Evolutionary conservation across 2,797 vertebrate species (phyloP), one percentile per base, ranked within the genome.

Genomic region (Muraenolepis orangiensis): DNA sequence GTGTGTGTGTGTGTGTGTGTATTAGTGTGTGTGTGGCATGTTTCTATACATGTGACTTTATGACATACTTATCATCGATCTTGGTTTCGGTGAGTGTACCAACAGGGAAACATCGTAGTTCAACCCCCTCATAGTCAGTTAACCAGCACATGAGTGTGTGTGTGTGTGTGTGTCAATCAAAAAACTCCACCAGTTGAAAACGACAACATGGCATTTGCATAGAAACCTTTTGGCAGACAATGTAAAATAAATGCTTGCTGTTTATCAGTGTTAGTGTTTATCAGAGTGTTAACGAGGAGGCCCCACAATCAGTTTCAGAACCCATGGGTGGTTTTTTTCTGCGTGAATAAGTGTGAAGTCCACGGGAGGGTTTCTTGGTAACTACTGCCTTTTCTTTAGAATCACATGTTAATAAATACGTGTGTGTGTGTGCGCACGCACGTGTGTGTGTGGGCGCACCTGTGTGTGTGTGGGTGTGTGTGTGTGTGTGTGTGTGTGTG

Each of bases 361-460:
- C 32, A 34, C 32, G 7, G 32, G 7, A 34, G 32, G 32, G 32
- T 7, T 38, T 38, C 36, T 38, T 6, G 36, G 36, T 42, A 16
- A 2, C 4, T 13, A 42, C 40, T 16, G 40, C 18, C 42, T 51
- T 51, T 20, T 51, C 42, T 51, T 51, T 51, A 18, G 1, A 51
- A 51, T 46, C 13, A 18, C 4, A 16, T 16, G 42, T 14, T 16
- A 16, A 46, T 46, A 26, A 14, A 5, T 34, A 68, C 8, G n/a
- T 64, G 7, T 26, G 61, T 64, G 73, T 28, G 38, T 73, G 12
- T 74, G 31, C n/a, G n/a, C n/a, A n/a, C n/a, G n/a, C n/a, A n/a
- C n/a, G n/a, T n/a, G n/a, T n/a, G n/a, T n/a, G n/a, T n/a, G n/a
- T n/a, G n/a, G n/a, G n/a, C n/a, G n/a, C n/a, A n/a, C n/a, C n/a